These are phyloP conservation scores for Agrilus planipennis DNA, from an alignment of 1,140 invertebrate genomes.

Conservation along the genomic window DNA sequence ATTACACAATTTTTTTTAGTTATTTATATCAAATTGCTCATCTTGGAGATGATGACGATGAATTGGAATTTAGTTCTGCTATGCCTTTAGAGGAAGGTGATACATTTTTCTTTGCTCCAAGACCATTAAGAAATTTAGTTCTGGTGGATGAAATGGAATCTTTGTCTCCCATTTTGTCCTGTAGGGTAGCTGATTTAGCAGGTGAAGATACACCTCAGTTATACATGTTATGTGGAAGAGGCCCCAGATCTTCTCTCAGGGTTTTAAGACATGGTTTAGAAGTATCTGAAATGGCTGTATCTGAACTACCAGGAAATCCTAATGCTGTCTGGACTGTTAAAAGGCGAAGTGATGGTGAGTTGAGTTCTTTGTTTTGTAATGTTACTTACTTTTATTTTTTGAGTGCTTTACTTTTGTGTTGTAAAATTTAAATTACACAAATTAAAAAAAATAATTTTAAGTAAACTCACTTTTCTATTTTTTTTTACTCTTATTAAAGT, in stretches of 20 bases:
- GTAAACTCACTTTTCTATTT: background rate
- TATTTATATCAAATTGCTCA: slow-evolving; percentile 98
- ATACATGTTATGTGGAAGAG: slow-evolving; percentile 90
- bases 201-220: slow-evolving; percentile 99
- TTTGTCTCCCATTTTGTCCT: slow-evolving; percentile 84
- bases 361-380: background rate
- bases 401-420: background rate
- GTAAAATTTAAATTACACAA: background rate
- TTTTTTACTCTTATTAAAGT: too few species aligned
- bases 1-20: slow-evolving; percentile 39
- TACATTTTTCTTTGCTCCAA: slow-evolving; percentile 96
- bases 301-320: slow-evolving; percentile 96
- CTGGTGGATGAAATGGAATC: slow-evolving; percentile 97
- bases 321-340: slow-evolving; percentile 99
- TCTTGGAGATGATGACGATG: slow-evolving; percentile 97
- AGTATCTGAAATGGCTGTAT: slow-evolving; percentile 98
- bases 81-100: slow-evolving; percentile 98
- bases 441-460: background rate
- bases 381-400: background rate
- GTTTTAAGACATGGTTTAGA: slow-evolving; percentile 95
- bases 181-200: slow-evolving; percentile 72
- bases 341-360: slow-evolving; percentile 84
- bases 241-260: slow-evolving; percentile 82
- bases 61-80: slow-evolving; percentile 96
- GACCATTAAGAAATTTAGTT: slow-evolving; percentile 89